These are phyloP conservation scores for Cheilosia impressa DNA, from an alignment of 2,888 invertebrate genomes.

Conservation along the genomic window DNA sequence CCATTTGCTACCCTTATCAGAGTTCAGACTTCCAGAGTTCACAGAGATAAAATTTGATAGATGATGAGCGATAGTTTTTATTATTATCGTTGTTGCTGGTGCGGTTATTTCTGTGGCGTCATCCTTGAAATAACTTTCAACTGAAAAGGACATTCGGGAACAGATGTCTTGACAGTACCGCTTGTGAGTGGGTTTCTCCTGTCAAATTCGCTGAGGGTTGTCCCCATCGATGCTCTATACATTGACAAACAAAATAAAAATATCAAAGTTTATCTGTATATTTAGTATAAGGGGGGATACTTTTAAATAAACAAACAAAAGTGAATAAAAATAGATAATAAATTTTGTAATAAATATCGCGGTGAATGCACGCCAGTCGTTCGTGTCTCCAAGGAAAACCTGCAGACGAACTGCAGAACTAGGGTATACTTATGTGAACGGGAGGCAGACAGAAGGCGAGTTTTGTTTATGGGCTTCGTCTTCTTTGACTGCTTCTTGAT, in stretches of 20 bases:
- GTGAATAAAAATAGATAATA: constrained; percentile 63
- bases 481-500: constrained; percentile 53
- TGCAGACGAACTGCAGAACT: constrained; percentile 31
- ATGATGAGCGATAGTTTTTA: constrained; percentile 41
- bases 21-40: background rate
- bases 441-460: constrained; percentile 44
- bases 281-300: constrained; percentile 13
- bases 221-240: constrained; percentile 9
- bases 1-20: constrained; percentile 52
- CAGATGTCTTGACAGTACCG: constrained; percentile 67
- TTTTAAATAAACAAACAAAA: constrained; percentile 37
- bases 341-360: constrained; percentile 62
- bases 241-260: constrained; percentile 41
- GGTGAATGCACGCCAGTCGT: constrained; percentile 29
- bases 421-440: constrained; percentile 16
- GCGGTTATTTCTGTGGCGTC: constrained; percentile 27
- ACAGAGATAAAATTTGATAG: constrained; percentile 26
- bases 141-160: constrained; percentile 63
- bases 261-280: constrained; percentile 59
- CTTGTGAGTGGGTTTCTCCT: background rate
- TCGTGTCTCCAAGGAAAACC: constrained; percentile 28
- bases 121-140: constrained; percentile 48
- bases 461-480: constrained; percentile 53
- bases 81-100: background rate
- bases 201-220: constrained; percentile 31